Evolutionary conservation across 2,113 vertebrate genomes (phyloP), one percentile per base, ranked within the genome.

Genomic region (Corythaixoides concolor): DNA sequence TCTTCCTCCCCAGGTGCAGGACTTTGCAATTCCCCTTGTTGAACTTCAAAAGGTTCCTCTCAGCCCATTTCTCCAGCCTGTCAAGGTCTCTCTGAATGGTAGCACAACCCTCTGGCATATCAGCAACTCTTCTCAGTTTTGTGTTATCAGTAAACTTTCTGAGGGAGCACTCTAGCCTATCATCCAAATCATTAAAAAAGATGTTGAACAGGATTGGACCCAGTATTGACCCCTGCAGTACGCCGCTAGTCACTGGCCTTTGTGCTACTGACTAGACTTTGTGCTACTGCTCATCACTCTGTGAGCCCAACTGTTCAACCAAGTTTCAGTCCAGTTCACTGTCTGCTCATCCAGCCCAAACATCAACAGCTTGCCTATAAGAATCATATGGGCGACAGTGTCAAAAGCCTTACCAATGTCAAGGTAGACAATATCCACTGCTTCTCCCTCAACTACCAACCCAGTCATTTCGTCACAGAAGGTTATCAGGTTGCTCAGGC

Each of bases 231-330:
- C 27, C 5, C 59, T 45, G n/a, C 17, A 5, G 11, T 45, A 47
- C 9, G 27, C 5, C 2, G 3, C 10, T 55, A 73, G 21, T 60
- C 43, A 24, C n/a, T 33, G 35, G 22, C 27, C 33, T 76, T n/a
- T n/a, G n/a, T n/a, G n/a, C n/a, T n/a, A n/a, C 13, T 26, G 45
- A 12, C 26, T 30, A 72, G 28, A 50, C 10, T 75, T 50, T 23
- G 2, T 33, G 12, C 7, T 8, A 7, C 45, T n/a, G n/a, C 27
- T n/a, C 19, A 67, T 4, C 7, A 28, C 4, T 9, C 2, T 30
- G 19, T 67, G 13, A 6, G 21, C 9, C 24, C 5, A 18, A 35
- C 4, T 26, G 56, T 75, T 66, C 39, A 75, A 7, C 1, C 23
- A 8, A 12, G 67, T 90, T 76, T 84, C 33, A 80, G 3, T 58